Evolutionary conservation across 2,113 vertebrate genomes (phyloP).

Genomic region (Seriola aureovittata): DNA sequence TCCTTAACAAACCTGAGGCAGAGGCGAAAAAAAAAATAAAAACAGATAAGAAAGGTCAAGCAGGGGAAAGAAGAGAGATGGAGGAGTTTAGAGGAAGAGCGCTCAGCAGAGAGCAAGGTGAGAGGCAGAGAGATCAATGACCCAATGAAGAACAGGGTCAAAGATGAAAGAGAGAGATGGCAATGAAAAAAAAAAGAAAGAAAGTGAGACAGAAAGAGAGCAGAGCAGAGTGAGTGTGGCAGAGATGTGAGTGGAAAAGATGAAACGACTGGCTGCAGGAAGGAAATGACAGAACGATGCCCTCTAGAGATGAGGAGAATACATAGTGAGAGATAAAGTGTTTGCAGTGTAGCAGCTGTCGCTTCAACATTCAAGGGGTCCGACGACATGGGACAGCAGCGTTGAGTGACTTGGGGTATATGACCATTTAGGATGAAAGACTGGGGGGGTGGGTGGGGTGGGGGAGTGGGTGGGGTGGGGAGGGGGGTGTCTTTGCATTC

Average conservation of each 20-base stretch:
- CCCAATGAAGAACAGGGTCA: conserved; percentile 65
- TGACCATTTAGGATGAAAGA: conserved; percentile 32
- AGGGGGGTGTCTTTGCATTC: conserved; percentile 20
- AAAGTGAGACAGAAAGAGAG: conserved; percentile 19
- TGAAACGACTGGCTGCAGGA: conserved; percentile 63
- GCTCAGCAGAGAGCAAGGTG: conserved; percentile 53
- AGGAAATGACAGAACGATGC: conserved; percentile 57
- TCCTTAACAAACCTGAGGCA: conserved; percentile 41
- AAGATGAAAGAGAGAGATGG: conserved; percentile 61
- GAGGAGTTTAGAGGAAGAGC: conserved; percentile 49
- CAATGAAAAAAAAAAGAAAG: conserved; percentile 19
- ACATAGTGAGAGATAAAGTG: conserved; percentile 53
- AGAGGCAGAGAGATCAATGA: conserved; percentile 68
- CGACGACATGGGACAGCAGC: conserved; percentile 3
- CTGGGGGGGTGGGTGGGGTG: neutral
- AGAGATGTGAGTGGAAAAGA: conserved; percentile 59
- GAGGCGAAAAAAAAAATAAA: conserved; percentile 10
- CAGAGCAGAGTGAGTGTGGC: conserved; percentile 31
- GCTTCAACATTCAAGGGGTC: conserved; percentile 40
- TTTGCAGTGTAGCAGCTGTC: conserved; percentile 38
- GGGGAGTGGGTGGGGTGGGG: too few relatives aligned
- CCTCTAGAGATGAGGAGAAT: conserved; percentile 59
- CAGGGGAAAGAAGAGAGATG: conserved; percentile 31
- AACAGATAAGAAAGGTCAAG: conserved; percentile 62
- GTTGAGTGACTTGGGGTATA: conserved; percentile 26